These are phyloP conservation scores for Dunckerocampus dactyliophorus DNA, from an alignment of 2,113 vertebrate genomes.

Conservation along the genomic window DNA sequence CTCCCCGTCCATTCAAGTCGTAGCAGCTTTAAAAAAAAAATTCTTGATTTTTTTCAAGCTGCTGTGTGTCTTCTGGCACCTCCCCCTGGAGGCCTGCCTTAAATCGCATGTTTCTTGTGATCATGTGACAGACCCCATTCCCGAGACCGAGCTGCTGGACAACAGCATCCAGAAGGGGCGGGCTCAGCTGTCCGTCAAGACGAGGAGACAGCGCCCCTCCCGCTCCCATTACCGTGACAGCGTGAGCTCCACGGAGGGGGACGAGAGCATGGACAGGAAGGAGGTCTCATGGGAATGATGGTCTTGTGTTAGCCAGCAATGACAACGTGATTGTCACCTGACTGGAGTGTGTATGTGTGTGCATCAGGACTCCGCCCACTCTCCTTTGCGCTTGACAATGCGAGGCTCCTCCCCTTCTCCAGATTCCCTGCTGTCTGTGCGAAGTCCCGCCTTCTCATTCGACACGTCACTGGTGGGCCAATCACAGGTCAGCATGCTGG, in stretches of 20 bases:
- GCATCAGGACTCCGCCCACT: conserved; percentile 68
- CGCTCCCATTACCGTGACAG: conserved; percentile 83
- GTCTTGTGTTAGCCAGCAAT: not conserved
- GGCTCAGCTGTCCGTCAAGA: conserved; percentile 81
- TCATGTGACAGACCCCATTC: conserved; percentile 76
- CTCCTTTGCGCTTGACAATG: conserved; percentile 72
- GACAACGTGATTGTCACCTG: not conserved
- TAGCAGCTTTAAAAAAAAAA: too few relatives aligned
- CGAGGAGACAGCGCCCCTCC: conserved; percentile 79
- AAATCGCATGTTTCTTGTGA: too few relatives aligned
- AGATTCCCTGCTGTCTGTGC: conserved; percentile 59
- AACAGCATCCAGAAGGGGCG: conserved; percentile 89
- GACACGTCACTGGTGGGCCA: conserved; percentile 64
- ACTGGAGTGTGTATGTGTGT: not conserved
- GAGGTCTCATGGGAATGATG: conserved; percentile 37
- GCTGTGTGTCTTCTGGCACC: too few relatives aligned
- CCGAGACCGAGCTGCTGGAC: conserved; percentile 87
- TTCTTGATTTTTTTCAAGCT: too few relatives aligned
- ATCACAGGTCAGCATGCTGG: conserved; percentile 1
- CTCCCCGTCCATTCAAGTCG: too few relatives aligned
- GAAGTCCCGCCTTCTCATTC: conserved; percentile 75
- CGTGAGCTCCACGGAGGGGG: conserved; percentile 82
- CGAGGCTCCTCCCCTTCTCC: conserved; percentile 66
- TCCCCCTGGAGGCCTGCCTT: too few relatives aligned
- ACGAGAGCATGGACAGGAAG: conserved; percentile 67